A percentile compares a stretch with the other conserved stretches of the same genome.
phyloP scores from a whole-genome alignment of 2,888 invertebrate species.

The Cylindroiulus punctatus region DNA sequence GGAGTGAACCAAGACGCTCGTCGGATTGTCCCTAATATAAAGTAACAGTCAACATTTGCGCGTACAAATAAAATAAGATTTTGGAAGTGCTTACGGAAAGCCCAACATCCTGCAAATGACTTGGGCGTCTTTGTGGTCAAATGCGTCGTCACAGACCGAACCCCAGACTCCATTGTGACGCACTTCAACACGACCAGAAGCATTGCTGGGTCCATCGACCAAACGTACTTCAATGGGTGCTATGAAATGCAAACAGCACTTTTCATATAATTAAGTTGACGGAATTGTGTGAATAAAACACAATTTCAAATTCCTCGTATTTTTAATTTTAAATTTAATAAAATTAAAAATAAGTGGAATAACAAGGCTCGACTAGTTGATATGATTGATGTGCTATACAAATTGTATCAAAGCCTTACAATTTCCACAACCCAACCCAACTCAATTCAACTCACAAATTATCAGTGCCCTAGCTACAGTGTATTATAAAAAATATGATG shows the following conservation, averaged over 20 bases:
- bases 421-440: too few species aligned
- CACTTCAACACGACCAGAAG: conserved; percentile 78
- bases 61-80: neutral
- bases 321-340: too few species aligned
- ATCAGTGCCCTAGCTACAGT: too few species aligned
- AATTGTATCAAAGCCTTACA: too few species aligned
- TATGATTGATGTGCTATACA: too few species aligned
- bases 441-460: too few species aligned
- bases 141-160: conserved; percentile 82
- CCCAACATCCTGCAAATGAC: conserved; percentile 67
- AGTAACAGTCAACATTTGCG: neutral
- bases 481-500: too few species aligned
- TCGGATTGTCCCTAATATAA: neutral
- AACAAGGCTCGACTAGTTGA: too few species aligned
- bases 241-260: neutral
- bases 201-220: conserved; percentile 70
- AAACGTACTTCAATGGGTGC: conserved; percentile 68
- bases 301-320: conserved; percentile 40
- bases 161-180: conserved; percentile 78
- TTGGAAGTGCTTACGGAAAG: conserved; percentile 61
- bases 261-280: neutral
- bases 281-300: too few species aligned
- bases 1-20: conserved; percentile 61
- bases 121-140: conserved; percentile 74
- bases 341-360: too few species aligned